Evolutionary conservation across 2,113 vertebrate genomes (phyloP), one percentile per base, ranked within the genome.

Genomic region (Paradoxurus hermaphroditus): DNA sequence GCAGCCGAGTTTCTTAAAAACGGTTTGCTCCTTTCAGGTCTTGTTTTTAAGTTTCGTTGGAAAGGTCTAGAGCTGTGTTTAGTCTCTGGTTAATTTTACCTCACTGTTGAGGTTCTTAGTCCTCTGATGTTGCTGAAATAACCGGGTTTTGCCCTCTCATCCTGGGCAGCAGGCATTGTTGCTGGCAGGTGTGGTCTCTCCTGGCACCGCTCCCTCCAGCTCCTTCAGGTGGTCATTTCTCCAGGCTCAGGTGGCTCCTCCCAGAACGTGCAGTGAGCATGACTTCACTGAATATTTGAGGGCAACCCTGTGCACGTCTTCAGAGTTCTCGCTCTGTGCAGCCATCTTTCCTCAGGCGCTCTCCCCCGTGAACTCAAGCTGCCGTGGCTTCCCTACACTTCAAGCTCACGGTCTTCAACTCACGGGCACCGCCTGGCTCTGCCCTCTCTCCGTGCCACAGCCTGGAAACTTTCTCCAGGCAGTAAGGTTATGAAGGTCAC

Each of bases 1-100:
- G 25, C 19, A n/a, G 51, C 65, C 51, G 77, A 51, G 56, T 89
- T 88, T 82, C 65, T 62, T 34, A 51, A 41, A 85, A 95, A 59
- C 56, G 59, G 59, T 86, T 78, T 56, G 41, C 59, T 68, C 51
- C 51, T 93, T 79, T 78, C 44, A 34, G 31, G 51, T 51, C 41
- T 89, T 89, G 23, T 53, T 87, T 94, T 96, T 68, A 93, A 67
- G 86, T 49, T 72, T 67, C 91, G 27, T 81, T 90, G 59, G 73
- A 86, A 44, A 87, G 1, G 25, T 51, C 31, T 27, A 78, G 83
- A 86, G 44, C 83, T 89, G 10, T 75, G 51, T 96, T 86, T 72
- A 82, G 51, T 86, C 44, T 87, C 51, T 73, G 44, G 44, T 62
- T 92, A 70, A 46, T 83, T 96, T 67, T 91, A 27, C n/a, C 23